Base-by-base conservation (phyloP, 2,888 invertebrate genomes). In the Crematogaster levior region DNA sequence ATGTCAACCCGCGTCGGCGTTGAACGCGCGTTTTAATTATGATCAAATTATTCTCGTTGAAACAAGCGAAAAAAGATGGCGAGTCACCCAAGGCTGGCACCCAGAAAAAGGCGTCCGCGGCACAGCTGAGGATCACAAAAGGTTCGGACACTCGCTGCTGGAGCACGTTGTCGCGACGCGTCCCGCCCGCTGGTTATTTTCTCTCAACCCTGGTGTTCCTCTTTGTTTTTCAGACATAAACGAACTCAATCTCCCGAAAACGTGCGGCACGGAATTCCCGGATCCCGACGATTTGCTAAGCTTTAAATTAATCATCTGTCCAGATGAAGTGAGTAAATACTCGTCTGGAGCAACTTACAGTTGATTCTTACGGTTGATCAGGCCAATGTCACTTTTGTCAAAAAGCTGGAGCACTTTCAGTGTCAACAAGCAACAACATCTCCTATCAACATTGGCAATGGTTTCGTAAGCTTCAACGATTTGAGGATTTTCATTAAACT, bases 21-120 rank as follows among this genome's bases (percentile, higher is more conserved):
- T 53, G 66, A 88, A 56, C 89, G 84, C 81, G 86, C 86, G 90
- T 84, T 88, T 87, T 89, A 94, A 95, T 94, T 94, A 99, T 99
- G 99, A 99, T 99, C 95, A 99, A 99, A 96, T 96, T 99, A 95
- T 99, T 99, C 96, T 98, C 99, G 91, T 95, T 99, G 94, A 99
- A 99, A 96, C 98, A 99, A 96, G 98, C 99, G 95, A 98, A 99
- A 96, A 99, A 99, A 96, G 99, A 99, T 96, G 99, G 98, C 93
- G 98, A 98, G 95, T 97, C 97, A 91, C 97, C 97, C 91, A 96
- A 96, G 94, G 95, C 96, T 92, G 96, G 97, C 86, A 96, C 96
- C 93, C 98, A 98, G 95, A 98, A 99, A 95, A 98, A 98, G 95
- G 98, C 98, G 89, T 98, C 99, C 89, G 99, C 99, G 92, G 99